Evolutionary conservation across 1,140 invertebrate genomes (phyloP), one percentile per base, ranked within the genome.

Genomic region (Eriocheir sinensis): DNA sequence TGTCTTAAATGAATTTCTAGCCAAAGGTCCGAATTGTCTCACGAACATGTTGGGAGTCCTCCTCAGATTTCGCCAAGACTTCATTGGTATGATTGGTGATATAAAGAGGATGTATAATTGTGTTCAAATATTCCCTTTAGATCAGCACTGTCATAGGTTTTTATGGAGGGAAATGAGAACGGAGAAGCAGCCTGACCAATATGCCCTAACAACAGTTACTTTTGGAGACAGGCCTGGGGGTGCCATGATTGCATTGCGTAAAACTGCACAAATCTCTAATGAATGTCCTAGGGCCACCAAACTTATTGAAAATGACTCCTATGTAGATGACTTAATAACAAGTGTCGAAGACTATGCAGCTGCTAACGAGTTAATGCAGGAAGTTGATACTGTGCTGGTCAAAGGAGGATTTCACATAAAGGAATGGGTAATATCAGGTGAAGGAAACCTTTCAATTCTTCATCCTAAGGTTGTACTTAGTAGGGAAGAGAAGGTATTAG

Each of bases 221-320:
- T 86, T 86, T 86, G 83, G 83, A 3, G 83, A 86, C 36, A 86
- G 40, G 40, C 83, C 83, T 34, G 83, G 40, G 27, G 6, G 83
- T 1, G 6, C 83, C 3, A 86, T 34, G 32, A 40, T 85, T 15
- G 83, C 83, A 34, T 8, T 86, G 17, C 83, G 32, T 4, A 86
- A 86, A 34, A 86, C 83, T 40, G 83, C 1, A 41, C 34, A 86
- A 86, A 86, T 36, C 30, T 34, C 3, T 27, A 86, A 9, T 36
- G 40, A 86, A 0, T 86, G 40, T 32, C 83, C 83, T 40, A n/a
- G n/a, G 83, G 83, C 83, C 40, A 86, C 83, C 30, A 86, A 86
- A 86, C 32, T 86, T 8, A 85, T 34, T 36, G 83, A 86, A 86
- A 86, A 34, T 86, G 1, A 86, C 36, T 27, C 1, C 8, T 36